phyloP scores from a whole-genome alignment of 2,113 vertebrate species.

The Silurus asotus region DNA sequence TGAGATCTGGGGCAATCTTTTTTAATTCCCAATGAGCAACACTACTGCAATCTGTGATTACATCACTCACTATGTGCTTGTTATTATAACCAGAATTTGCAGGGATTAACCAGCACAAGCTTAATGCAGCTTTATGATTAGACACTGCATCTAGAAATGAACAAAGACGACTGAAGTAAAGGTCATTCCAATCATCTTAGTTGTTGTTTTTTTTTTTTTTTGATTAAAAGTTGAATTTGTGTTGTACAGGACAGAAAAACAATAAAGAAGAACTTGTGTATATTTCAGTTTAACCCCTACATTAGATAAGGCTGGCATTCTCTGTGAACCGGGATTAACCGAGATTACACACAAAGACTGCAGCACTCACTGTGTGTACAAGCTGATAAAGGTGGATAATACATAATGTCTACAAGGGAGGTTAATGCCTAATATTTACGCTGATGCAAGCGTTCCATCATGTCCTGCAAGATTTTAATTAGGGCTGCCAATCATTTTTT shows the following conservation, averaged over 20 bases:
- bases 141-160: conserved; percentile 13
- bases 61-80: conserved; percentile 43
- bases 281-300: conserved; percentile 29
- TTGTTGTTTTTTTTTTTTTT: neutral
- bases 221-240: neutral
- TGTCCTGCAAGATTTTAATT: neutral
- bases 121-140: conserved; percentile 44
- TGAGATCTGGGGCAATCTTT: conserved; percentile 46
- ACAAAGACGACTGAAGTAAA: no score
- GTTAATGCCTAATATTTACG: conserved; percentile 4
- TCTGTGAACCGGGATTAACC: conserved; percentile 53
- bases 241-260: neutral
- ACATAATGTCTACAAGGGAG: neutral
- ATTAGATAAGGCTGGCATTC: conserved; percentile 38
- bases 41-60: conserved; percentile 30
- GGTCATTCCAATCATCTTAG: neutral
- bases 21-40: conserved; percentile 37
- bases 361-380: conserved; percentile 26
- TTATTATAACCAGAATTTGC: conserved; percentile 34
- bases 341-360: conserved; percentile 54
- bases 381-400: conserved; percentile 37
- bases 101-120: conserved; percentile 42
- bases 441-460: conserved; percentile 22
- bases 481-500: neutral
- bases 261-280: conserved; percentile 26